Evolutionary conservation across 2,797 vertebrate genomes (phyloP), one percentile per base, ranked within the genome.

Genomic region (Remorina albescens): DNA sequence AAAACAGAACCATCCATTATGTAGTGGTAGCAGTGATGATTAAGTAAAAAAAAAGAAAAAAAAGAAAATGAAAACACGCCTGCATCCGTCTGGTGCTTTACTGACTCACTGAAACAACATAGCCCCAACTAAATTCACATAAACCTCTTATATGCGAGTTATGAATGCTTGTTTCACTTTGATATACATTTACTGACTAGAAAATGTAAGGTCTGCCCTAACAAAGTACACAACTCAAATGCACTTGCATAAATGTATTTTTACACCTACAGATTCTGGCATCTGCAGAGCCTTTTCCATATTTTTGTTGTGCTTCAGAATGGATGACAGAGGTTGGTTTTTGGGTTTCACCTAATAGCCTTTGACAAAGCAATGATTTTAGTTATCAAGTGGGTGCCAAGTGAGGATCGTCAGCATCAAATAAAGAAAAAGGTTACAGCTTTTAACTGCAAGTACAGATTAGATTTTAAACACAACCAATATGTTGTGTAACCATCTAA

Each of bases 141-240:
- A 50, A 71, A 71, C 53, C 28, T 62, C 37, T 26, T 46, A 64
- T 19, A 53, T 61, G 58, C 44, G 54, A 69, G 41, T 65, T 50
- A 53, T 42, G 46, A 36, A 71, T 58, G 21, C 25, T 37, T 74
- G 10, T 68, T 76, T 81, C 54, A 66, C 47, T 71, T 47, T 65
- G 55, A 62, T 66, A 42, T 57, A 60, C 41, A 62, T 67, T 73
- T 60, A 58, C 34, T 66, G 23, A 44, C 59, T 68, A 34, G 46
- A 55, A 59, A 58, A 53, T 60, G 26, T 39, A 69, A 55, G 46
- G 25, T 60, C 18, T 78, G 39, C 32, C 51, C 54, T 49, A 12
- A 36, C 16, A 58, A 65, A 79, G 44, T 19, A 19, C 42, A 41
- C 58, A 41, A 57, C 39, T 65, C 37, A 53, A 65, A 34, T 8